A percentile compares a stretch with the other conserved stretches of the same genome.
phyloP scores from a whole-genome alignment of 1,140 invertebrate genomes.

The Drosophila ironensis region DNA sequence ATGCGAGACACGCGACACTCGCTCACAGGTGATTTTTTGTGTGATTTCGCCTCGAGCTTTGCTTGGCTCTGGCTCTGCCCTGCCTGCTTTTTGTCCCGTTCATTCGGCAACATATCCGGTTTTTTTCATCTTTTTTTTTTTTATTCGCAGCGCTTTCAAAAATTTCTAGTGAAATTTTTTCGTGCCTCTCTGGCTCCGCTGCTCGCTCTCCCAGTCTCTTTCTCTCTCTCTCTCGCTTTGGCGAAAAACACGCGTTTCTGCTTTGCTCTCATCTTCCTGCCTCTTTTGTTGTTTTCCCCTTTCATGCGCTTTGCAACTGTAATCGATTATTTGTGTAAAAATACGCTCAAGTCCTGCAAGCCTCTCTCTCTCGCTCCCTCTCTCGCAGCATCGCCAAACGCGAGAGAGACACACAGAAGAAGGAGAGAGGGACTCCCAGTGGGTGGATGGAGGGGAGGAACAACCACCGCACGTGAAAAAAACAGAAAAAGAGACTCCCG shows the following conservation, averaged over 20 bases:
- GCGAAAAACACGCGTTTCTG: conserved; percentile 54
- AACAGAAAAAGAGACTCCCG: too few species aligned
- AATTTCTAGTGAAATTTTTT: conserved; percentile 75
- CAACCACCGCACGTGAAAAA: conserved; percentile 43
- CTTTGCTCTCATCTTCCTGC: conserved; percentile 45
- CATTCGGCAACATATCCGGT: conserved; percentile 66
- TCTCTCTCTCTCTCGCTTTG: conserved; percentile 20
- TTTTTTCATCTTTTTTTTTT: too few species aligned
- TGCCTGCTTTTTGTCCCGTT: conserved; percentile 8
- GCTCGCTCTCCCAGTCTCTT: conserved; percentile 12
- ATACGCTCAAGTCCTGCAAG: conserved; percentile 29
- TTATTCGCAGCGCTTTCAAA: conserved; percentile 70
- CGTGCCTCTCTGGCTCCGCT: conserved; percentile 1
- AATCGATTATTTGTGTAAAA: too few species aligned
- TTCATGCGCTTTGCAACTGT: conserved; percentile 28
- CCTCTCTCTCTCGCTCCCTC: conserved; percentile 2
- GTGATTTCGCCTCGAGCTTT: conserved; percentile 54
- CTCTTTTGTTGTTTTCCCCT: conserved; percentile 37
- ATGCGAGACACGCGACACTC: conserved; percentile 75
- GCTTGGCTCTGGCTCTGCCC: conserved; percentile 27
- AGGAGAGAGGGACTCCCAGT: neutral
- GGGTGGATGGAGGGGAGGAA: too few species aligned
- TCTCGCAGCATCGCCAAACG: conserved; percentile 29
- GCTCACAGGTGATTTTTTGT: conserved; percentile 58
- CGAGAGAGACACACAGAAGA: neutral